Base-by-base conservation (phyloP, 2,888 invertebrate species). In the Torymus auratus region DNA sequence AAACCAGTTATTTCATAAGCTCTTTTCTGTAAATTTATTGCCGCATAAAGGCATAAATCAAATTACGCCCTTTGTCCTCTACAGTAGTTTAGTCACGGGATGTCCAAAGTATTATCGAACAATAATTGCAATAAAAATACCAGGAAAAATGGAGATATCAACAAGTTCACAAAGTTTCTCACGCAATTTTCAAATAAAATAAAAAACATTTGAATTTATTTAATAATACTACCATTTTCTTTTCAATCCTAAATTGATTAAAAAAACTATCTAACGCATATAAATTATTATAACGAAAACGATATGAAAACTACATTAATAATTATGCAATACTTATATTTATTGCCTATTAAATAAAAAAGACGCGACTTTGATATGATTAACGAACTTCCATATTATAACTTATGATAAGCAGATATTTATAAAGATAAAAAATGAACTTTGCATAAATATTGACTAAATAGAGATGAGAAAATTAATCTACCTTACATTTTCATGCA, bases 21-120 rank as follows among this genome's bases (percentile, higher is more conserved):
- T 73, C 62, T 70, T 61, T 71, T 58, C 71, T 74, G 65, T 64
- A 70, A 82, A 82, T 79, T 76, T 79, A 82, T 79, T 58, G 73
- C 79, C 69, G 20, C 20, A 52, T 12, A 58, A 52, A 55, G n/a
- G 53, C 58, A 77, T 80, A 82, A 80, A 82, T 79, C 76, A 82
- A 67, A 78, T 71, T 71, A 58, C 69, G 15, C 78, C 77, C 78
- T 78, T 80, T 79, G 78, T 80, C 60, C 55, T 12, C 23, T 67
- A 53, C 58, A 71, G 12, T 61, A 73, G 71, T 74, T 82, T 82
- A 80, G 77, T 80, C 74, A 76, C 41, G 73, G 77, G 65, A 65
- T 73, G 67, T 79, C 69, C 72, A 60, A 69, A 55, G 64, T 50
- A 79, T 75, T 60, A 60, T 75, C 50, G 52, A 67, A 62, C 50